A percentile compares a stretch with the other conserved stretches of the same genome.
phyloP scores from a whole-genome alignment of 2,113 vertebrate species.

The Actenoides lindsayi region DNA sequence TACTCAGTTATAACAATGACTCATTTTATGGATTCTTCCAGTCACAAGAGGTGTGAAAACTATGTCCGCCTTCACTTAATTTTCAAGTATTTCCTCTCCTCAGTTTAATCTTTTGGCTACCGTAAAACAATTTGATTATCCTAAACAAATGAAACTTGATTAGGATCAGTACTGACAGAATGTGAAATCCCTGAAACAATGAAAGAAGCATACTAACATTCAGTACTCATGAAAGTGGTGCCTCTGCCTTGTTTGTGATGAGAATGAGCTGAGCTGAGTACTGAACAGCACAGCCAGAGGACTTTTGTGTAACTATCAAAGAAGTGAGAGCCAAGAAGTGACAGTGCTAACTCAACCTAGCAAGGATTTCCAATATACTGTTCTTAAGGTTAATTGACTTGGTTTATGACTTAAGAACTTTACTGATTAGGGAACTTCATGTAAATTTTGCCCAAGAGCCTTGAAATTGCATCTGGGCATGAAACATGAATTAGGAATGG shows the following conservation, averaged over 20 bases:
- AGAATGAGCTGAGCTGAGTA: background rate
- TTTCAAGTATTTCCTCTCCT: background rate
- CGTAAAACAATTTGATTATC: background rate
- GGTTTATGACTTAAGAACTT: background rate
- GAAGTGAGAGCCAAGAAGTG: background rate
- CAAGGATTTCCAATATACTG: background rate
- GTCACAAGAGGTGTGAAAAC: background rate
- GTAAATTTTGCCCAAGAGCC: background rate
- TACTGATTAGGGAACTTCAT: background rate
- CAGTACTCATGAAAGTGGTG: accelerated
- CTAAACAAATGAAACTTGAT: background rate
- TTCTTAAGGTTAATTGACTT: background rate
- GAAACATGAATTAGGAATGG: background rate
- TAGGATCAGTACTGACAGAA: background rate
- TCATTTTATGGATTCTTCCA: background rate
- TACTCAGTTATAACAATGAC: background rate
- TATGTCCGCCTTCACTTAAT: background rate
- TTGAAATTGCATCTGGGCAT: background rate
- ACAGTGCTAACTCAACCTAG: background rate
- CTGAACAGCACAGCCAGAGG: background rate
- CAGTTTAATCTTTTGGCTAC: background rate
- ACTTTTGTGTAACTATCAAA: background rate
- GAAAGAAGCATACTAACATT: background rate
- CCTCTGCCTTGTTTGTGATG: background rate
- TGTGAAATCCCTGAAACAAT: background rate